These are phyloP conservation scores for Lepidostoma basale DNA, from an alignment of 1,140 invertebrate genomes.

Conservation along the genomic window DNA sequence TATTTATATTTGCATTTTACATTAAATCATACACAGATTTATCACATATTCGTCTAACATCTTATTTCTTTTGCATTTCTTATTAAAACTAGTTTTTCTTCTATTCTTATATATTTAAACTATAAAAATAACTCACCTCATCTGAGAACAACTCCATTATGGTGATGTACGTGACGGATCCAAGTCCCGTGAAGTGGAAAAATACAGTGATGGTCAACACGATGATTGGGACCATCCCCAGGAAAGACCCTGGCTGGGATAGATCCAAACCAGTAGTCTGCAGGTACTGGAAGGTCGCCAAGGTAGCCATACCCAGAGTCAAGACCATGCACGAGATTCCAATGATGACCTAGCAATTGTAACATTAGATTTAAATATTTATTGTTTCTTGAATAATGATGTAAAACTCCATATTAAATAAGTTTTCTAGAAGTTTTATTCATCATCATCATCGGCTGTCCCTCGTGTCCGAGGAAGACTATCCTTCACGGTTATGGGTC, in stretches of 20 bases:
- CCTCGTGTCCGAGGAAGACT: too few species aligned
- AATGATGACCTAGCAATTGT: constrained; percentile 14
- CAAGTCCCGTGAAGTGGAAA: constrained; percentile 33
- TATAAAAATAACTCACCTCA: constrained; percentile 31
- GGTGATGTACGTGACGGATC: constrained; percentile 35
- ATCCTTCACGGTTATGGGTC: too few species aligned
- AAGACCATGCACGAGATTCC: constrained; percentile 16
- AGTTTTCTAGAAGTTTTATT: background rate
- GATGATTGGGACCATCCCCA: constrained; percentile 18
- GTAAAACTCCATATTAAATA: too few species aligned
- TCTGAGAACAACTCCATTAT: constrained; percentile 36
- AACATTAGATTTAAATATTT: too few species aligned
- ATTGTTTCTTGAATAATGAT: too few species aligned
- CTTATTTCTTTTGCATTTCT: too few species aligned
- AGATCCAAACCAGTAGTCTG: background rate
- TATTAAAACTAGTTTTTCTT: too few species aligned
- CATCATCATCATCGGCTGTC: background rate
- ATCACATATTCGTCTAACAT: too few species aligned
- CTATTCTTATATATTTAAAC: too few species aligned
- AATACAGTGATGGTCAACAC: constrained; percentile 24
- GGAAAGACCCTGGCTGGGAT: background rate
- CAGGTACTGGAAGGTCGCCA: constrained; percentile 19
- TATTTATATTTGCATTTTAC: too few species aligned
- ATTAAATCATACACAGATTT: too few species aligned
- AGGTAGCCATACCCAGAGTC: background rate